phyloP scores from a whole-genome alignment of 2,113 vertebrate species.

The Thamnaconus septentrionalis region DNA sequence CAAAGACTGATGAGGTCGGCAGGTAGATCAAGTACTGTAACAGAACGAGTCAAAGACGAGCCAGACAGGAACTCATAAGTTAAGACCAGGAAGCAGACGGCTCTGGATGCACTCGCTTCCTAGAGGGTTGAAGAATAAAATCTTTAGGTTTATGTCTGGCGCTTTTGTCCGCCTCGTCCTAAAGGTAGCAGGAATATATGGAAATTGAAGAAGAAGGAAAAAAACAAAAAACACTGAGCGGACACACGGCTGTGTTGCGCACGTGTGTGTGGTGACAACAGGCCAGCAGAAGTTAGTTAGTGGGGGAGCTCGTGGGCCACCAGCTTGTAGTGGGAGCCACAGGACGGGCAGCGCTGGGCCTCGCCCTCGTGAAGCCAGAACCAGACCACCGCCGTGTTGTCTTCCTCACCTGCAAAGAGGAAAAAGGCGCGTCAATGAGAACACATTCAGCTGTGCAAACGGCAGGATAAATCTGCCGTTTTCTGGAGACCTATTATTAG shows the following conservation, averaged over 20 bases:
- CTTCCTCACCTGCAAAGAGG: slow-evolving; percentile 83
- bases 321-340: slow-evolving; percentile 86
- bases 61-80: background rate
- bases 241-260: background rate
- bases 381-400: slow-evolving; percentile 84
- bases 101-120: background rate
- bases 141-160: background rate
- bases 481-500: too few relatives aligned
- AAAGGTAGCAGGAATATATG: slow-evolving; percentile 19
- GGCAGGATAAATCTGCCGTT: background rate
- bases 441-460: background rate
- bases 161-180: background rate
- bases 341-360: slow-evolving; percentile 84
- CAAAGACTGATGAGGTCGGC: slow-evolving; percentile 34
- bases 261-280: background rate
- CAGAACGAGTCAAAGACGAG: slow-evolving; percentile 8
- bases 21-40: slow-evolving; percentile 10
- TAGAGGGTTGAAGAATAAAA: too few relatives aligned
- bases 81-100: slow-evolving; percentile 7
- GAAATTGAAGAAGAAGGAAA: background rate
- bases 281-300: slow-evolving; percentile 32
- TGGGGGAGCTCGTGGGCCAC: slow-evolving; percentile 78
- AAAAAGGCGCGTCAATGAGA: background rate
- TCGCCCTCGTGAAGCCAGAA: slow-evolving; percentile 90
- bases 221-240: too few relatives aligned